A percentile compares a stretch with the other conserved stretches of the same genome.
phyloP scores from a whole-genome alignment of 2,113 vertebrate species.

The Leucoraja erinaceus region DNA sequence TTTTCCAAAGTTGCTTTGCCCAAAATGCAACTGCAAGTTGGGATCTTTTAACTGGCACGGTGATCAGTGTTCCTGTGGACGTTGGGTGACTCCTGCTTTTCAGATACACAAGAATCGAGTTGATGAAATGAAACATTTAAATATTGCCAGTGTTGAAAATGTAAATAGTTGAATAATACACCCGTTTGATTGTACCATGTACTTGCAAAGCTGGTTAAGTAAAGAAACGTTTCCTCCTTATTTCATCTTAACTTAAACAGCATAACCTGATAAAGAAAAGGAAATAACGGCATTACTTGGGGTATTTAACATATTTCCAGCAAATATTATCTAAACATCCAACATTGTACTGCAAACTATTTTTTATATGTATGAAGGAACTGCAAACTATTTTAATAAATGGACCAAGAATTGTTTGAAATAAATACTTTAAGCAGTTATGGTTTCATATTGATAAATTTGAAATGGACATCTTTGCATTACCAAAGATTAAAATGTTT shows the following conservation, averaged over 20 bases:
- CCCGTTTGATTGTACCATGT: background rate
- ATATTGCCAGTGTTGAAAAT: conserved; percentile 41
- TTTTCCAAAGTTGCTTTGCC: conserved; percentile 79
- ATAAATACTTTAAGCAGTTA: background rate
- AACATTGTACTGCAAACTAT: background rate
- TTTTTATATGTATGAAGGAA: background rate
- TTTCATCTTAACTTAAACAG: background rate
- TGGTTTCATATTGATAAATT: background rate
- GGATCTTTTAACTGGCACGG: conserved; percentile 91
- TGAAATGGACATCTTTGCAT: background rate
- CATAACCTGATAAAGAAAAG: background rate
- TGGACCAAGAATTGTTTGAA: background rate
- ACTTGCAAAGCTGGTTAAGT: background rate
- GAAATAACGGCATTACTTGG: background rate
- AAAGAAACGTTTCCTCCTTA: background rate
- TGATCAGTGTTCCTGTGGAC: conserved; percentile 85
- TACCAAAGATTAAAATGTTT: background rate
- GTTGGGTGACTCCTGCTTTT: conserved; percentile 87
- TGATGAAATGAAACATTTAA: conserved; percentile 70
- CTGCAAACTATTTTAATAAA: background rate
- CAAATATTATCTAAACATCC: background rate
- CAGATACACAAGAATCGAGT: conserved; percentile 86
- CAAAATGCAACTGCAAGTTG: conserved; percentile 79
- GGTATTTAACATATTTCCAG: background rate
- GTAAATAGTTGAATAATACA: conserved; percentile 8